Base-by-base conservation (phyloP, 2,797 vertebrate genomes). In the Orestias chungarensis region DNA sequence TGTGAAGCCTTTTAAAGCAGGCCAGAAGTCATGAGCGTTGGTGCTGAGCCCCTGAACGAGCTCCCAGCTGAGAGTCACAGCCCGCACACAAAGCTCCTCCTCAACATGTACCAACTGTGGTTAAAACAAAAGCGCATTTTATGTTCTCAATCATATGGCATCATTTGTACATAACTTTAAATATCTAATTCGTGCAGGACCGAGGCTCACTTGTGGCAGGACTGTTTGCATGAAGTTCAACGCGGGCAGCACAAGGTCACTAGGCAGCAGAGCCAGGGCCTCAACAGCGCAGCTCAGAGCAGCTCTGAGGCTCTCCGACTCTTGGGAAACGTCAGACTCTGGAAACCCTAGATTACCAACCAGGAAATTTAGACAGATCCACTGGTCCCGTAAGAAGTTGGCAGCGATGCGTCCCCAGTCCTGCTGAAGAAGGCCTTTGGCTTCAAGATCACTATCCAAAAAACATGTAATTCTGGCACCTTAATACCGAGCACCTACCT, bases 21-120 rank as follows among this genome's bases (percentile, higher is more conserved):
- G 92, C 98, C 98, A 99, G 93, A 99, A 99, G 78, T 95, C 94
- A 70, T 95, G 90, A 69, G 97, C 95, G n/a, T 97, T 97, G 61
- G 93, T 96, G 93, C 95, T 96, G 73, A 96, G 92, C 43, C 93
- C 94, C 75, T 94, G 94, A 57, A 95, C 88, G 64, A 96, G 93
- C 88, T 95, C 96, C 98, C 97, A 98, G 72, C 94, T 92, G 77
- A 91, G 78, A 74, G 93, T 92, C 85, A 99, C 93, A 20, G 95
- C 94, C 81, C 97, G 93, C 62, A 95, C 89, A 82, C 97, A 97
- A 38, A 97, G 88, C 2, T 85, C 73, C 76, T 97, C 96, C 0
- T 92, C 92, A 4, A 89, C 83, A 0, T 71, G 71, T 46, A 93
- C 84, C 65, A 98, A 83, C 97, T 99, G 65, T 4, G 62, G 77